These are phyloP conservation scores for Tragulus kanchil DNA, from an alignment of 2,113 vertebrate species.

Conservation along the genomic window DNA sequence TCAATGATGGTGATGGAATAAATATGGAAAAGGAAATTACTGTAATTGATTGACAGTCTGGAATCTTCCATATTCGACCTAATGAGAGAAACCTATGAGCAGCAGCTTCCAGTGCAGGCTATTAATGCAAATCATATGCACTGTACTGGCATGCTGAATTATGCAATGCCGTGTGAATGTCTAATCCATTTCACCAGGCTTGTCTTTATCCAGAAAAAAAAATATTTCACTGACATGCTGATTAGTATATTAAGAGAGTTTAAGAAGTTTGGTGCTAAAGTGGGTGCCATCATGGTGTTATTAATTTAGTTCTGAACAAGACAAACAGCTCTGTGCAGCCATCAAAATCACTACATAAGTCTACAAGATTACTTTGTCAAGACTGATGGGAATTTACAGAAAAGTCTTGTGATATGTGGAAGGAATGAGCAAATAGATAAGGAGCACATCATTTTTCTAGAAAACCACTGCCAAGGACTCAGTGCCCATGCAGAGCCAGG, in stretches of 20 bases:
- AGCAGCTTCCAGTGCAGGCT: slow-evolving; percentile 83
- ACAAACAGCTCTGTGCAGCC: slow-evolving; percentile 83
- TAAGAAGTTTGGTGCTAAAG: slow-evolving; percentile 87
- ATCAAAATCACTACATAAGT: slow-evolving; percentile 85
- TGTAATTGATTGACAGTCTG: slow-evolving; percentile 91
- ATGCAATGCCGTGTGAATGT: slow-evolving; percentile 87
- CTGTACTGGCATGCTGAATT: slow-evolving; percentile 89
- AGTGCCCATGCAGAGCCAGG: slow-evolving; percentile 63
- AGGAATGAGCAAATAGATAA: slow-evolving; percentile 83
- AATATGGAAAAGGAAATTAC: slow-evolving; percentile 92
- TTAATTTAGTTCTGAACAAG: slow-evolving; percentile 89
- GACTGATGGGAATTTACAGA: slow-evolving; percentile 83
- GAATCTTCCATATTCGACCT: slow-evolving; percentile 88
- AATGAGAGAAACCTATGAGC: slow-evolving; percentile 88
- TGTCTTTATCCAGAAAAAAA: slow-evolving; percentile 86
- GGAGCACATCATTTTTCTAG: slow-evolving; percentile 74
- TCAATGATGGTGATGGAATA: slow-evolving; percentile 90
- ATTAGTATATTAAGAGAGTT: slow-evolving; percentile 89
- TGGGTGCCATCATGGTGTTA: slow-evolving; percentile 75
- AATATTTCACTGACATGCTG: slow-evolving; percentile 87
- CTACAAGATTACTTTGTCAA: slow-evolving; percentile 86
- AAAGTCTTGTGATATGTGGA: slow-evolving; percentile 75
- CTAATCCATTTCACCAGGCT: slow-evolving; percentile 87
- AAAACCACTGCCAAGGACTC: slow-evolving; percentile 72
- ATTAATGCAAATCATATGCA: slow-evolving; percentile 92